Evolutionary conservation across 2,888 invertebrate genomes (phyloP).

Genomic region (Drosophila fulvimacula): DNA sequence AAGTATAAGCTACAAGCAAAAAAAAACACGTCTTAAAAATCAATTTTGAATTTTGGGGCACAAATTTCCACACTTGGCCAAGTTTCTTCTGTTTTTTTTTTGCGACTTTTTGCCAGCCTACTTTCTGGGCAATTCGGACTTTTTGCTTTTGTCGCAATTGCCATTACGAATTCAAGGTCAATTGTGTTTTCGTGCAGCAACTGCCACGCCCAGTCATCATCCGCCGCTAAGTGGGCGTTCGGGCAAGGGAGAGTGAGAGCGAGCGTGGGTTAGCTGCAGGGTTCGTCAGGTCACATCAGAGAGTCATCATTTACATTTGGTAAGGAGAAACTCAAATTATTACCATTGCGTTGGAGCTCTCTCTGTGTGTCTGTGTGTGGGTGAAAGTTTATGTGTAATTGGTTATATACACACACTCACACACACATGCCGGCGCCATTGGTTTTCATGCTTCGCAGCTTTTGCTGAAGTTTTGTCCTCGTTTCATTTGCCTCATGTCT

Average conservation of each 20-base stretch:
- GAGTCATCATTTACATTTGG: constrained; percentile 58
- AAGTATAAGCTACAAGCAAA: background rate
- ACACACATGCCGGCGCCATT: constrained; percentile 48
- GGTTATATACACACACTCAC: constrained; percentile 15
- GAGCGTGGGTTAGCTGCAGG: no score
- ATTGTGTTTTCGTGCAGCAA: constrained; percentile 56
- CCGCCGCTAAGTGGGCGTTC: constrained; percentile 24
- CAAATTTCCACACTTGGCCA: constrained; percentile 27
- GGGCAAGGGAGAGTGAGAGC: no score
- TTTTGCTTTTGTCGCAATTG: constrained; percentile 35
- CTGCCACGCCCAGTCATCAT: constrained; percentile 47
- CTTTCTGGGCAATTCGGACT: constrained; percentile 13
- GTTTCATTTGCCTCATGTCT: constrained; percentile 47
- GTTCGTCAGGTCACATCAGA: constrained; percentile 42
- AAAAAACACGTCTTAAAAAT: constrained; percentile 21
- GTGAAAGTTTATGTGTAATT: constrained; percentile 36
- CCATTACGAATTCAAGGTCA: constrained; percentile 64
- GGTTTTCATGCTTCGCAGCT: constrained; percentile 64
- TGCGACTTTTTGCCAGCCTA: constrained; percentile 9
- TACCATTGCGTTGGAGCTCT: constrained; percentile 26
- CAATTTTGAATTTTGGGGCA: constrained; percentile 19
- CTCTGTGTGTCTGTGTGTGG: constrained; percentile 10
- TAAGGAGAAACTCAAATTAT: constrained; percentile 56
- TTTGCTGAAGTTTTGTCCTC: constrained; percentile 65
- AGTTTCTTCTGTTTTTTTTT: constrained; percentile 1